phyloP scores from a whole-genome alignment of 2,797 vertebrate species.

The Hippopotamyrus pictus region DNA sequence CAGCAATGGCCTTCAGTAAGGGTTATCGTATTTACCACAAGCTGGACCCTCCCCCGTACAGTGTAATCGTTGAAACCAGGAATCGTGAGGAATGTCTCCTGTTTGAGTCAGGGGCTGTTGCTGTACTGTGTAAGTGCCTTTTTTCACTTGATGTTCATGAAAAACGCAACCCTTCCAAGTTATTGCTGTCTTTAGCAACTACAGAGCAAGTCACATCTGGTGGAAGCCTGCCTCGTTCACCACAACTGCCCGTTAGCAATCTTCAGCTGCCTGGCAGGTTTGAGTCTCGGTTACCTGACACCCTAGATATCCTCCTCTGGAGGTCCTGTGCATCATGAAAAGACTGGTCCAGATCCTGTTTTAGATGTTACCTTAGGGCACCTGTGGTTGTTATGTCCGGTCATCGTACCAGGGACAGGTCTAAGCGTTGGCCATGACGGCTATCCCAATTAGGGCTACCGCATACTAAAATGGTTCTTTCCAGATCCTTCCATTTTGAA shows the following conservation, averaged over 20 bases:
- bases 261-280: neutral
- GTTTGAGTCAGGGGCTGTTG: slow-evolving; percentile 96
- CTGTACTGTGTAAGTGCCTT: slow-evolving; percentile 83
- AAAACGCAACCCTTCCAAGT: neutral
- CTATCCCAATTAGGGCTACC: neutral
- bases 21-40: slow-evolving; percentile 96
- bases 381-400: neutral
- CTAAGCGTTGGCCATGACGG: neutral
- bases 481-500: neutral
- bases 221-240: neutral
- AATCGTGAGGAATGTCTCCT: slow-evolving; percentile 89
- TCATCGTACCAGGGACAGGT: neutral
- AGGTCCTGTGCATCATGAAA: neutral
- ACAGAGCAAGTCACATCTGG: neutral
- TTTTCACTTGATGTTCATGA: neutral
- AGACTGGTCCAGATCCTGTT: neutral
- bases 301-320: neutral
- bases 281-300: neutral
- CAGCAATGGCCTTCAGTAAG: slow-evolving; percentile 95
- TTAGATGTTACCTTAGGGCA: neutral
- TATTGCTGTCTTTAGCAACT: neutral
- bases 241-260: neutral
- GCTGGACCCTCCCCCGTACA: slow-evolving; percentile 90
- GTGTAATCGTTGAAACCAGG: slow-evolving; percentile 87
- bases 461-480: neutral